Conservation (phyloP, 2,113 vertebrate species). For the Apeltes quadracus region DNA sequence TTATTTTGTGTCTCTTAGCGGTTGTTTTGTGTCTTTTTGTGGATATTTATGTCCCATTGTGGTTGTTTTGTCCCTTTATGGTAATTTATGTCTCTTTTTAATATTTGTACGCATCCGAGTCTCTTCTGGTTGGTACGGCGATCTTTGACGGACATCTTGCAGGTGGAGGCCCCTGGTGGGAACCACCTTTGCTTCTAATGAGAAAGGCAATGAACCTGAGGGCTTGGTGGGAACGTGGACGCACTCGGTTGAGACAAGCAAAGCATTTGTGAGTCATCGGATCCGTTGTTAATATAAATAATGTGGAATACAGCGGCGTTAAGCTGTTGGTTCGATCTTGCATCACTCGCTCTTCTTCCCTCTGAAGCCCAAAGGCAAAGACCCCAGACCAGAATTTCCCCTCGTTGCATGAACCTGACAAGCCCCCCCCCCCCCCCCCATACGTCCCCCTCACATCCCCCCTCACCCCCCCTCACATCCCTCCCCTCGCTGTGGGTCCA, state of each 20-base stretch:
- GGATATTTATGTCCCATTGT: background rate
- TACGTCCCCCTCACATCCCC: conserved; percentile 33
- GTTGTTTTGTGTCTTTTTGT: background rate
- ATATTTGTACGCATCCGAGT: too few relatives aligned
- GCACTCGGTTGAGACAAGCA: background rate
- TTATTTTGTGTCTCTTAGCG: background rate
- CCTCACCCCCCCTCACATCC: conserved; percentile 55
- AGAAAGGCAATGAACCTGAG: background rate
- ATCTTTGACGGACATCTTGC: background rate
- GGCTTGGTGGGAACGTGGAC: background rate
- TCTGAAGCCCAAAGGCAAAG: conserved; percentile 24
- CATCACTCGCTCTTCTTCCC: background rate
- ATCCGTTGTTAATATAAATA: background rate
- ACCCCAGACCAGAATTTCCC: conserved; percentile 22
- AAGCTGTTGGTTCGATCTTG: background rate
- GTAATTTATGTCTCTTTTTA: background rate
- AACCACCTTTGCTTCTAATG: background rate
- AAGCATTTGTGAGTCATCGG: background rate
- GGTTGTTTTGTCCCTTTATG: background rate
- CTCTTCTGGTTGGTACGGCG: background rate
- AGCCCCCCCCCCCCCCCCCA: conserved; percentile 3
- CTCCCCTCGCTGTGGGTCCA: conserved; percentile 70
- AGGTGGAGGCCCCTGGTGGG: background rate
- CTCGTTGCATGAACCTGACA: conserved; percentile 20
- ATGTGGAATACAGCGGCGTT: too few relatives aligned